Percentiles rank a stretch among this genome's conserved stretches.
phyloP scores from a whole-genome alignment of 1,140 invertebrate species.

The Meteorus sp. region DNA sequence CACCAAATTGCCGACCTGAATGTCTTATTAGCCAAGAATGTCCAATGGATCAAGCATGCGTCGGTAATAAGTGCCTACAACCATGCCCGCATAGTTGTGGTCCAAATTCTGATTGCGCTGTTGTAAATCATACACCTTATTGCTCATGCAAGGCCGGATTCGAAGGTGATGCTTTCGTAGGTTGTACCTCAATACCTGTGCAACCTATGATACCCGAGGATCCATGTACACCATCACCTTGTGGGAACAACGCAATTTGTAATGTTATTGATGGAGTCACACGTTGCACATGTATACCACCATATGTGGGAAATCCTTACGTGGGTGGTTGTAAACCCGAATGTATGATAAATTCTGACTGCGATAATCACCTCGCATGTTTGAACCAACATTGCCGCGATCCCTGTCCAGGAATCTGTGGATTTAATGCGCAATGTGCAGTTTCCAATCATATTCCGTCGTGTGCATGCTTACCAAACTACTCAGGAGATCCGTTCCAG shows the following conservation, averaged over 20 bases:
- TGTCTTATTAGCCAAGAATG: slow-evolving; percentile 78
- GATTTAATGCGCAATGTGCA: slow-evolving; percentile 74
- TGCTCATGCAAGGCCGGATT: slow-evolving; percentile 77
- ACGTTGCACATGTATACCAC: slow-evolving; percentile 80
- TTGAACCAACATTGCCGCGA: slow-evolving; percentile 82
- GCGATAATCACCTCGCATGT: slow-evolving; percentile 76
- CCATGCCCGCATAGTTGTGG: slow-evolving; percentile 78
- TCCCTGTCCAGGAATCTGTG: slow-evolving; percentile 84
- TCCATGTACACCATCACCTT: slow-evolving; percentile 79
- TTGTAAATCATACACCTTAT: slow-evolving; percentile 79
- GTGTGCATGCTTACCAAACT: slow-evolving; percentile 75
- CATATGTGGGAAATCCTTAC: slow-evolving; percentile 82
- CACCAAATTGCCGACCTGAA: slow-evolving; percentile 74
- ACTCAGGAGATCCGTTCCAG: slow-evolving; percentile 80
- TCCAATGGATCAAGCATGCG: slow-evolving; percentile 72
- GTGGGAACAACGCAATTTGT: slow-evolving; percentile 80
- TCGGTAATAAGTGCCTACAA: slow-evolving; percentile 78
- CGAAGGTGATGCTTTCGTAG: slow-evolving; percentile 80
- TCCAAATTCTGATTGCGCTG: slow-evolving; percentile 75
- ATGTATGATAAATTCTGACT: slow-evolving; percentile 79
- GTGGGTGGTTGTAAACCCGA: slow-evolving; percentile 77
- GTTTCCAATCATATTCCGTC: slow-evolving; percentile 81
- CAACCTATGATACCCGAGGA: slow-evolving; percentile 53
- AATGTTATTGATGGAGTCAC: slow-evolving; percentile 68
- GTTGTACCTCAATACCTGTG: slow-evolving; percentile 64